A percentile compares a stretch with the other conserved stretches of the same genome.
Evolutionary conservation across 2,888 invertebrate genomes (phyloP).

Genomic region (Lysandra bellargus): DNA sequence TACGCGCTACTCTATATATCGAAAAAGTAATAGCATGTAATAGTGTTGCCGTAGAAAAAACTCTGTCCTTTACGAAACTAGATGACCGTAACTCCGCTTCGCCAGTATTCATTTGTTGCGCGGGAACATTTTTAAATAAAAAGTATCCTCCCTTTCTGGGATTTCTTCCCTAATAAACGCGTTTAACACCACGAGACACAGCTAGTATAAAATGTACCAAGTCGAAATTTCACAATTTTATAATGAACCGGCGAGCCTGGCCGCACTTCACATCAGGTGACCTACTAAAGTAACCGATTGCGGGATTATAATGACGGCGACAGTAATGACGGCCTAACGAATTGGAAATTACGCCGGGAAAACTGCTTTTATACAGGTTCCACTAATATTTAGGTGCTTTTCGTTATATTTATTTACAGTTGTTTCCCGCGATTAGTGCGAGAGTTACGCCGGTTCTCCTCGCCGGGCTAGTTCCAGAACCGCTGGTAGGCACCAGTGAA

Average conservation of each 20-base stretch:
- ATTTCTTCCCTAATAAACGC: no score
- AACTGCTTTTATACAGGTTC: background rate
- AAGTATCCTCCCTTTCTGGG: no score
- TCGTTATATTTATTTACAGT: background rate
- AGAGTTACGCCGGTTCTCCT: no score
- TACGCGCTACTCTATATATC: no score
- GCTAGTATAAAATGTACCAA: background rate
- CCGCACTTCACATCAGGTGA: background rate
- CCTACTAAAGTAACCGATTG: constrained; percentile 22
- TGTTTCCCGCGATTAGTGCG: background rate
- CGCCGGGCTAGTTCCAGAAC: no score
- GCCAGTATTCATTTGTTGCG: no score
- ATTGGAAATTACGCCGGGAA: constrained; percentile 8
- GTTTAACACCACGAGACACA: background rate
- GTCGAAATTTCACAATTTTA: background rate
- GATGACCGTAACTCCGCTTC: no score
- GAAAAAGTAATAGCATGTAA: no score
- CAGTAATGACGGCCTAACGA: constrained; percentile 18
- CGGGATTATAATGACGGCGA: constrained; percentile 10
- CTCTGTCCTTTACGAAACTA: no score
- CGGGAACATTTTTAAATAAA: no score
- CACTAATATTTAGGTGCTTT: background rate
- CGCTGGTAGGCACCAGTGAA: no score
- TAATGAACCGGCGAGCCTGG: background rate
- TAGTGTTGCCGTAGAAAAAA: no score